phyloP scores from a whole-genome alignment of 1,140 invertebrate species.

The Pseudachorutes palmiensis region DNA sequence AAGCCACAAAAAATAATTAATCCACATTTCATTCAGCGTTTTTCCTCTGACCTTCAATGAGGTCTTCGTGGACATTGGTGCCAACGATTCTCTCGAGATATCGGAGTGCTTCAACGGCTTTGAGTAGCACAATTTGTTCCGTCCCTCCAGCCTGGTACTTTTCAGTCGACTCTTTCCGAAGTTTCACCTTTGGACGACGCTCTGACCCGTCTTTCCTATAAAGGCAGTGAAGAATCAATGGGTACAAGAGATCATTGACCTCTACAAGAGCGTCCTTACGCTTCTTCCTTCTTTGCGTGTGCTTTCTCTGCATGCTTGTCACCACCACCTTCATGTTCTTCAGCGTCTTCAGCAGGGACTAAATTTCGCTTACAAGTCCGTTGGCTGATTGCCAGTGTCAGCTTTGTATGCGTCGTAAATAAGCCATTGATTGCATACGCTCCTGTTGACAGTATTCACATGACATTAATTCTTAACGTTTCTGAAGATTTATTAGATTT shows the following conservation, averaged over 20 bases:
- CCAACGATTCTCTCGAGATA: conserved; percentile 87
- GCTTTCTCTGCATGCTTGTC: too few species aligned
- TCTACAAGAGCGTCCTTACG: too few species aligned
- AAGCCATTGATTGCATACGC: conserved; percentile 71
- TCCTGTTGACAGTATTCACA: conserved; percentile 63
- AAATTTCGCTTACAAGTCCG: neutral
- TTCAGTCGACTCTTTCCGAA: conserved; percentile 22
- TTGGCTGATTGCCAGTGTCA: conserved; percentile 57
- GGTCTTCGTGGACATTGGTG: conserved; percentile 87
- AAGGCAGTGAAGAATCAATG: too few species aligned
- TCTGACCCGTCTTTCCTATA: too few species aligned
- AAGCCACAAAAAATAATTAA: conserved; percentile 38
- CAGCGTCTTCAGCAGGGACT: too few species aligned
- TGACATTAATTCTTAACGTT: too few species aligned
- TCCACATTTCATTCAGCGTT: too few species aligned
- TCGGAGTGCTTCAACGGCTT: conserved; percentile 45
- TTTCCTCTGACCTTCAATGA: conserved; percentile 68
- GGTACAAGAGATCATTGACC: too few species aligned
- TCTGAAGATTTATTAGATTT: too few species aligned
- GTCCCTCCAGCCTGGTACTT: conserved; percentile 31
- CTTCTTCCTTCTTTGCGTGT: conserved; percentile 23
- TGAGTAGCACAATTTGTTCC: conserved; percentile 47
- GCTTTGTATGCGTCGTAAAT: conserved; percentile 81
- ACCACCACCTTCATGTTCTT: too few species aligned
- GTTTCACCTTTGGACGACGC: conserved; percentile 30